phyloP scores from a whole-genome alignment of 2,888 invertebrate species.

The Drosophila anceps region DNA sequence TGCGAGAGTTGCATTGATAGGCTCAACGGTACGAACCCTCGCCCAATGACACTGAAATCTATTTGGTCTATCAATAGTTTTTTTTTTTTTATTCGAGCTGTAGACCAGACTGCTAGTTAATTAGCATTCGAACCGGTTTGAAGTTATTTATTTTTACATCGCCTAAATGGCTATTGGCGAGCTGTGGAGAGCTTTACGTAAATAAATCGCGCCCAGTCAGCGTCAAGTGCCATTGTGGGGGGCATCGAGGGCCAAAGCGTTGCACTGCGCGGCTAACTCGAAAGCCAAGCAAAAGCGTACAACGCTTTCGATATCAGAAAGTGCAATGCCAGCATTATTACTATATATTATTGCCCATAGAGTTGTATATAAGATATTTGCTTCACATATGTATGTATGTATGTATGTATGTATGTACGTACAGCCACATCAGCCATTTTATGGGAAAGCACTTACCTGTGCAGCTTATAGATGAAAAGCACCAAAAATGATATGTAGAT shows the following conservation, averaged over 20 bases:
- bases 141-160: conserved; percentile 9
- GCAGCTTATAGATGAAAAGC: conserved; percentile 93
- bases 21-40: not conserved
- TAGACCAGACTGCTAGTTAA: conserved; percentile 10
- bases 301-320: conserved; percentile 23
- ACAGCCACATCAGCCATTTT: conserved; percentile 1
- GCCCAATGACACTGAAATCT: not conserved
- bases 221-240: conserved; percentile 25
- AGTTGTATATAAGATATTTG: not conserved
- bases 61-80: not conserved
- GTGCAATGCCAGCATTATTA: conserved; percentile 39
- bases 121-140: conserved; percentile 40
- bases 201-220: conserved; percentile 37
- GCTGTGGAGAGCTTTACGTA: conserved; percentile 9
- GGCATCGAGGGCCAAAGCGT: conserved; percentile 1
- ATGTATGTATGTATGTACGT: no score
- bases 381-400: no score
- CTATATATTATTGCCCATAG: not conserved
- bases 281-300: not conserved
- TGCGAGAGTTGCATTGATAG: not conserved
- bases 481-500: conserved; percentile 93
- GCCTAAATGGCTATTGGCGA: conserved; percentile 11
- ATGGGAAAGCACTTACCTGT: conserved; percentile 87
- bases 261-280: conserved; percentile 15
- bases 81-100: no score